These are phyloP conservation scores for Drosophila pseudotakahashii DNA, from an alignment of 2,888 invertebrate genomes.

Conservation along the genomic window DNA sequence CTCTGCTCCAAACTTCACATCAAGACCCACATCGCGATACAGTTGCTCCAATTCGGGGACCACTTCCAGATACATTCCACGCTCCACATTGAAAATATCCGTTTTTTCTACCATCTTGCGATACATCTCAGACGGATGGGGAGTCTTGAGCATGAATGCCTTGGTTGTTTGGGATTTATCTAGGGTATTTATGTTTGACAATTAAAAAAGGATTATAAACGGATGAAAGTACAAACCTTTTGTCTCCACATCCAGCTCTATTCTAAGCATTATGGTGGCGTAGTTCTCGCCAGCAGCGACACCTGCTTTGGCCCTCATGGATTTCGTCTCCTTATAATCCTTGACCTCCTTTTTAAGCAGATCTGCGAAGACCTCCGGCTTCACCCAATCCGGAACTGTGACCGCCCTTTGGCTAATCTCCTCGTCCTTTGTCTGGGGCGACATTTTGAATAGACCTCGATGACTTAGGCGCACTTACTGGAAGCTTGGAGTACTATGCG, in stretches of 20 bases:
- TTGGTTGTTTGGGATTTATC: constrained; percentile 40
- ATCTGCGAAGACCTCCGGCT: constrained; percentile 35
- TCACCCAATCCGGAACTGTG: constrained; percentile 42
- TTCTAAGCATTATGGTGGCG: constrained; percentile 74
- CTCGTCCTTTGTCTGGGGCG: constrained; percentile 10
- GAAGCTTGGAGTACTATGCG: background rate
- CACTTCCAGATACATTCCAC: constrained; percentile 65
- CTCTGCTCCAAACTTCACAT: constrained; percentile 58
- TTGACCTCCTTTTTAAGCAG: constrained; percentile 30
- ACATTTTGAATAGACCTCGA: background rate
- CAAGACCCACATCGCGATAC: constrained; percentile 58
- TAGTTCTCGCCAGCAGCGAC: constrained; percentile 78
- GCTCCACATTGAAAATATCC: constrained; percentile 68
- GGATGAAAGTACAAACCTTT: constrained; percentile 50
- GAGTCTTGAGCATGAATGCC: constrained; percentile 61
- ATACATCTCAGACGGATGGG: constrained; percentile 42
- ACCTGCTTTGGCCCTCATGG: constrained; percentile 55
- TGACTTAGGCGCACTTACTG: background rate
- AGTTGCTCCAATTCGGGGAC: constrained; percentile 72
- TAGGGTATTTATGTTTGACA: background rate
- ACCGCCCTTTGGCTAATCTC: background rate
- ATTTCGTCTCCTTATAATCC: constrained; percentile 43
- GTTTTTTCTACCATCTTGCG: constrained; percentile 47
- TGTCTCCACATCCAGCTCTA: constrained; percentile 69
- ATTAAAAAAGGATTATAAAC: constrained; percentile 8